These are phyloP conservation scores for Pseudanteris insignis DNA, from an alignment of 2,888 invertebrate genomes.

Conservation along the genomic window DNA sequence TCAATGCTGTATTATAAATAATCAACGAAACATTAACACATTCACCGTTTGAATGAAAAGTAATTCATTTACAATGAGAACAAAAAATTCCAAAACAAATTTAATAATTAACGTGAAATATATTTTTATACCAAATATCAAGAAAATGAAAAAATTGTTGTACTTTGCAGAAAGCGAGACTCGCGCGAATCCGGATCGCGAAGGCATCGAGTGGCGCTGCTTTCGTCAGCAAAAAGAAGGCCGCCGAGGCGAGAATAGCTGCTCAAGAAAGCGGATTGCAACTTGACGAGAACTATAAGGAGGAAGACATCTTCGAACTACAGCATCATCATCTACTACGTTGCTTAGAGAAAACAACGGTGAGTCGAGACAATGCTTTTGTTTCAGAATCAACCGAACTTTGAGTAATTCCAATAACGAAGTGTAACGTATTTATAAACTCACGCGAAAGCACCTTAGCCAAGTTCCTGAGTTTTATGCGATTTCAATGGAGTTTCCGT, in stretches of 20 bases:
- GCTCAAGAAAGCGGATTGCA: slow-evolving; percentile 93
- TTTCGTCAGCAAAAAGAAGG: slow-evolving; percentile 98
- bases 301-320: slow-evolving; percentile 97
- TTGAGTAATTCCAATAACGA: not conserved
- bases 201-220: slow-evolving; percentile 99
- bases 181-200: slow-evolving; percentile 97
- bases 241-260: slow-evolving; percentile 93
- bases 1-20: no score
- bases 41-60: no score
- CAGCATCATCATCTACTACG: slow-evolving; percentile 98
- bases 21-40: no score
- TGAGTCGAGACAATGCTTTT: slow-evolving; percentile 67
- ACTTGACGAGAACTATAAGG: slow-evolving; percentile 86
- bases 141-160: slow-evolving; percentile 11
- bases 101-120: no score
- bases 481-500: slow-evolving; percentile 1
- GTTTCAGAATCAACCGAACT: not conserved
- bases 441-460: not conserved
- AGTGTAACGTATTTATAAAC: slow-evolving; percentile 1
- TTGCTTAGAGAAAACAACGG: slow-evolving; percentile 98
- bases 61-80: no score
- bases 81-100: no score
- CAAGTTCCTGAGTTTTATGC: slow-evolving; percentile 1
- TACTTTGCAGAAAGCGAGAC: slow-evolving; percentile 93
- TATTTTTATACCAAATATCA: no score